A percentile compares a stretch with the other conserved stretches of the same genome.
These are phyloP conservation scores for Mylabris phalerata DNA, from an alignment of 1,140 invertebrate genomes.

Conservation along the genomic window DNA sequence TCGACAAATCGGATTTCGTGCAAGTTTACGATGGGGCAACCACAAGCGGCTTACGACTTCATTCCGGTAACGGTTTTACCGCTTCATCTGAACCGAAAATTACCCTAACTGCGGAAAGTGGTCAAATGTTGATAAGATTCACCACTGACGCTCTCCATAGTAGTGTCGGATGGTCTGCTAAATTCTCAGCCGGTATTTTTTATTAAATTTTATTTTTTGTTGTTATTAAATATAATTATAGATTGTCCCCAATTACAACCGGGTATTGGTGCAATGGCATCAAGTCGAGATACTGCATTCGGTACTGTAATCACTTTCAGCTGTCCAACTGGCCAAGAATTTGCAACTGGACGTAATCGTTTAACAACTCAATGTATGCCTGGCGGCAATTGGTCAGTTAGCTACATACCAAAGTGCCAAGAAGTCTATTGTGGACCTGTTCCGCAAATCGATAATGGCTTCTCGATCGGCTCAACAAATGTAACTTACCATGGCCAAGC, in stretches of 20 bases:
- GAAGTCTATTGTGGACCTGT: slow-evolving; percentile 96
- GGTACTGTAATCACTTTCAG: slow-evolving; percentile 84
- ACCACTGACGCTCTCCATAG: slow-evolving; percentile 81
- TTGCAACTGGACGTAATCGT: slow-evolving; percentile 79
- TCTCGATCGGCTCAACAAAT: slow-evolving; percentile 90
- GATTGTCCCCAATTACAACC: slow-evolving; percentile 83
- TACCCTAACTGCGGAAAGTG: slow-evolving; percentile 85
- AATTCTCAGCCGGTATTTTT: slow-evolving; percentile 76
- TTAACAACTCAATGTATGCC: slow-evolving; percentile 79
- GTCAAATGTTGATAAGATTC: slow-evolving; percentile 85
- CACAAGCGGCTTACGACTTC: slow-evolving; percentile 75
- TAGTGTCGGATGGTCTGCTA: slow-evolving; percentile 77
- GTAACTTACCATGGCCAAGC: slow-evolving; percentile 89
- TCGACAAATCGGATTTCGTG: slow-evolving; percentile 80
- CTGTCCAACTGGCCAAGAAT: slow-evolving; percentile 90
- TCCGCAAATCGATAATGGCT: slow-evolving; percentile 95
- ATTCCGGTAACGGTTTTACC: slow-evolving; percentile 83
- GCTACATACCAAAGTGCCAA: slow-evolving; percentile 92
- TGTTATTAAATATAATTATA: slow-evolving; percentile 38
- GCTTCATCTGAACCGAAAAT: slow-evolving; percentile 73
- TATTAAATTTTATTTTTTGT: background rate
- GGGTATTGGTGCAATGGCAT: slow-evolving; percentile 79
- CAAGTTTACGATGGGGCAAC: slow-evolving; percentile 82
- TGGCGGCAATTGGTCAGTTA: slow-evolving; percentile 89
- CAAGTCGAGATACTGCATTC: slow-evolving; percentile 86